These are phyloP conservation scores for Oxyteleia sp. DNA, from an alignment of 2,888 invertebrate species.

Conservation along the genomic window DNA sequence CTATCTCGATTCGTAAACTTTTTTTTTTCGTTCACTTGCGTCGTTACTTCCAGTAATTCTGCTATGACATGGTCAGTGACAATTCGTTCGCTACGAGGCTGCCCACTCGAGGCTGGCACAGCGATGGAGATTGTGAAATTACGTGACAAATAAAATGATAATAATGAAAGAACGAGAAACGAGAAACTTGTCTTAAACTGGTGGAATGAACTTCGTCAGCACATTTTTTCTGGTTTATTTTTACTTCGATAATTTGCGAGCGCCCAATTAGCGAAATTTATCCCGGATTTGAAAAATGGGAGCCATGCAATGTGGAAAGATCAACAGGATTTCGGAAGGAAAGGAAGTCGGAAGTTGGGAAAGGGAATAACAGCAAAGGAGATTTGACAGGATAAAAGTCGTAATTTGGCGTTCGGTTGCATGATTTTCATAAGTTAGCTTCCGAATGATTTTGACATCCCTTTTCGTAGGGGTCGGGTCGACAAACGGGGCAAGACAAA, in stretches of 20 bases:
- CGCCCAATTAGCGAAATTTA: constrained; percentile 53
- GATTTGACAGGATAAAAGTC: constrained; percentile 30
- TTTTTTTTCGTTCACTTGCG: too few species aligned
- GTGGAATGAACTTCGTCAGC: constrained; percentile 30
- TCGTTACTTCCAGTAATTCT: too few species aligned
- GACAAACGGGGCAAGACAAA: constrained; percentile 78
- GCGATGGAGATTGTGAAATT: too few species aligned
- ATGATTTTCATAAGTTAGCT: constrained; percentile 40
- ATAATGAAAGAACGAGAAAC: constrained; percentile 61
- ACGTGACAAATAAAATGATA: constrained; percentile 74
- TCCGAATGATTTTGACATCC: constrained; percentile 82
- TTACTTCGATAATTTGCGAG: constrained; percentile 10
- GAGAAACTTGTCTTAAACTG: constrained; percentile 41
- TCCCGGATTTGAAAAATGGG: neutral
- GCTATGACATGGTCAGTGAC: too few species aligned
- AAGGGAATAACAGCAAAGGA: too few species aligned
- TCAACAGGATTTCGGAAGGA: neutral
- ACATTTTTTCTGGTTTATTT: constrained; percentile 1
- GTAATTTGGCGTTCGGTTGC: constrained; percentile 47
- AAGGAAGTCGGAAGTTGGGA: neutral
- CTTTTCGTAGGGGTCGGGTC: constrained; percentile 87
- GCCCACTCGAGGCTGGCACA: too few species aligned
- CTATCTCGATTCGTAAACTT: too few species aligned
- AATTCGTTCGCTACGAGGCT: too few species aligned
- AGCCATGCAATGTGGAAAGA: constrained; percentile 13